phyloP scores from a whole-genome alignment of 2,113 vertebrate genomes.

The Microtus pennsylvanicus region DNA sequence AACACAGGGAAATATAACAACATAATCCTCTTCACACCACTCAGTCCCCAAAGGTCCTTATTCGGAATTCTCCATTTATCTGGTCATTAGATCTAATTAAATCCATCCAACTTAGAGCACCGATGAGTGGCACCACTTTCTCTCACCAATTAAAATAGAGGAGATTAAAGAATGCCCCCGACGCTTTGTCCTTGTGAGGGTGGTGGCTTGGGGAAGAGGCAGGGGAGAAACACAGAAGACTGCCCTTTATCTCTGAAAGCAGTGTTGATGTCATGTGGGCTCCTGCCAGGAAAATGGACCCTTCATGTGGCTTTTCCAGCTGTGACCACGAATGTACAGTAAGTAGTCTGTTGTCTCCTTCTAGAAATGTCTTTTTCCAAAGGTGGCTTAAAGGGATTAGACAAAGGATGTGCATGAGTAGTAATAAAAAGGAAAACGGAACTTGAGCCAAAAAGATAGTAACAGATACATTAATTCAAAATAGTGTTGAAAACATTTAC shows the following conservation, averaged over 20 bases:
- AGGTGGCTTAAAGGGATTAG: constrained; percentile 21
- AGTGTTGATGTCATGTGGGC: neutral
- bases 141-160: constrained; percentile 83
- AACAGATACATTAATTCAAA: neutral
- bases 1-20: constrained; percentile 62
- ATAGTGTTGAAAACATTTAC: neutral
- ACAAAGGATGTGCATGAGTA: neutral
- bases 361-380: constrained; percentile 31
- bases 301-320: neutral
- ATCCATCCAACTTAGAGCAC: constrained; percentile 79
- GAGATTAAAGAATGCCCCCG: constrained; percentile 79
- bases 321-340: neutral
- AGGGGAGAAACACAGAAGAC: neutral
- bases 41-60: constrained; percentile 80
- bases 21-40: constrained; percentile 75
- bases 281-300: neutral
- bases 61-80: constrained; percentile 83
- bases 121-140: constrained; percentile 80
- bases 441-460: neutral
- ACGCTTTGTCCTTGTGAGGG: constrained; percentile 73
- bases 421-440: neutral
- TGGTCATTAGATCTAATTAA: constrained; percentile 87
- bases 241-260: constrained; percentile 32
- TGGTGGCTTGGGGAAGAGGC: neutral
- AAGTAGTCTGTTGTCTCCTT: neutral